These are phyloP conservation scores for Camptogramma bilineatum DNA, from an alignment of 2,888 invertebrate species.

Conservation along the genomic window DNA sequence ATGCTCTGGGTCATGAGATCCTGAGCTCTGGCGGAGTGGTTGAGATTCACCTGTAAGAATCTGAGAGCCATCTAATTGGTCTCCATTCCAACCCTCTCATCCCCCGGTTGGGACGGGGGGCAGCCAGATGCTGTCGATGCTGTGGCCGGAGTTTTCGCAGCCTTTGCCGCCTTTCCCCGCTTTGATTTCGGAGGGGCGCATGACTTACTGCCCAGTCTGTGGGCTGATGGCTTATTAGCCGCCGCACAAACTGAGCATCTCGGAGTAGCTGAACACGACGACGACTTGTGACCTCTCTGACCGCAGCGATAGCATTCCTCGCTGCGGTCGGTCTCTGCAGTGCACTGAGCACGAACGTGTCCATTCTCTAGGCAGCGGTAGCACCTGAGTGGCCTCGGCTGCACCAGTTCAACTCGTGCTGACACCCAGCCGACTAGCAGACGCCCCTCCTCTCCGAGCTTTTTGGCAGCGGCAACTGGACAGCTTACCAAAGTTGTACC, in stretches of 20 bases:
- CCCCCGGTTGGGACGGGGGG: no score
- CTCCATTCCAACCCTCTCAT: no score
- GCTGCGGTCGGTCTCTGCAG: conserved; percentile 9
- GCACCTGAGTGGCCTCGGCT: conserved; percentile 27
- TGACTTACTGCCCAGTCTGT: not conserved
- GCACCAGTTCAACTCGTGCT: not conserved
- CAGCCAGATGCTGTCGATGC: no score
- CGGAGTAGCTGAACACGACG: not conserved
- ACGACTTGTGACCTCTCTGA: not conserved
- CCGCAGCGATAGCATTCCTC: not conserved
- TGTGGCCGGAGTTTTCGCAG: no score
- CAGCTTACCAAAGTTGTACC: conserved; percentile 5
- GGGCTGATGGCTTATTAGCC: no score
- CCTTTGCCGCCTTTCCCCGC: not conserved
- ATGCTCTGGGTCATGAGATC: no score
- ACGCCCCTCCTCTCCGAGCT: no score
- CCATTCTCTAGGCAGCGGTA: conserved; percentile 37
- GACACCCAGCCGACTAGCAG: no score
- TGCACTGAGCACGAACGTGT: conserved; percentile 32
- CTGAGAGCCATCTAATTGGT: not conserved
- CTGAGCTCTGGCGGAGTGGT: no score
- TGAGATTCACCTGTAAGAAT: not conserved
- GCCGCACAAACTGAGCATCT: not conserved
- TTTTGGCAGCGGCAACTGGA: conserved; percentile 18
- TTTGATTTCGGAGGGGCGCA: not conserved